Evolutionary conservation across 2,113 vertebrate species (phyloP), one percentile per base, ranked within the genome.

Genomic region (Chamaetylas fuelleborni): DNA sequence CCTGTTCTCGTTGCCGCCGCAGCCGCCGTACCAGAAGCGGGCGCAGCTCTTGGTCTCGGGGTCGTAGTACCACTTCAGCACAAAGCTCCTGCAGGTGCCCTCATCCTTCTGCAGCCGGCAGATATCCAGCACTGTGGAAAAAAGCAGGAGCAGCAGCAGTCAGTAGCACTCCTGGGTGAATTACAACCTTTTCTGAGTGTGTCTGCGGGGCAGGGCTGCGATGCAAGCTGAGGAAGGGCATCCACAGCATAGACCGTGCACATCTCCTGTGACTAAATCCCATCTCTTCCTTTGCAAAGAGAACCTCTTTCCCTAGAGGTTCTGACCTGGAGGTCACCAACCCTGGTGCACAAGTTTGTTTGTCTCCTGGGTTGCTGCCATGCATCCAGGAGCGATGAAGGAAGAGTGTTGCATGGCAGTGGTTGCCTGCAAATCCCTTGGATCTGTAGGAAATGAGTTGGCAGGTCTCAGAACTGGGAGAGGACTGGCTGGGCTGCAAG

Each of bases 11-110:
- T 99, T 99, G 43, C 99, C 99, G 1, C 98, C 98, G 2, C 99
- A 99, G 88, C 98, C 98, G 12, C 99, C 98, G 0, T 99, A 99
- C 99, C 99, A 99, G 98, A 99, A 99, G 28, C 99, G 97, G 4
- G 97, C 96, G 2, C 99, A 99, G 91, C 96, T 98, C 86, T 97
- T 98, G 58, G 96, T 98, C 16, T 94, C 2, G 0, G 90, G 18
- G 31, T 99, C 98, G 0, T 97, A 99, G 97, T 98, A 95, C 99
- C 99, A 99, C 61, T 98, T 98, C 9, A 99, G 97, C 33, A 97
- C 90, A 60, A 98, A 99, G 4, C 97, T 94, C 43, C 98, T 97
- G 95, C 99, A 99, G 6, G 98, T 94, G 4, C 99, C 99, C 42
- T 97, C 97, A 0, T 99, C 98, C 84, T 98, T 99, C 42, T 97